A percentile compares a stretch with the other conserved stretches of the same genome.
phyloP scores from a whole-genome alignment of 1,140 invertebrate genomes.

The Brachionus koreanus region DNA sequence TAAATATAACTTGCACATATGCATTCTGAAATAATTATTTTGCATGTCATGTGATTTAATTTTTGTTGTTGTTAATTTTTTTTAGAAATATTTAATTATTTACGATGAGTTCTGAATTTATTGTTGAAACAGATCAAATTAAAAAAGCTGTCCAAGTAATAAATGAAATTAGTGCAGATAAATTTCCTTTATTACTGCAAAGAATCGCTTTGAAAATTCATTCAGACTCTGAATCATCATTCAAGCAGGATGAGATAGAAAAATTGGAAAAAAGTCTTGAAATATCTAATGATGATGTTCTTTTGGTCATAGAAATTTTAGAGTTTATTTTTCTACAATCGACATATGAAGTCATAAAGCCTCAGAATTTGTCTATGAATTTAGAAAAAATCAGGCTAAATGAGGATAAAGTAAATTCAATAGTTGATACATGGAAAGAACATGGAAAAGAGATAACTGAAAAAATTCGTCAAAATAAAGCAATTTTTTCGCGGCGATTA shows the following conservation, averaged over 20 bases:
- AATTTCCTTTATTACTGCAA: slow-evolving; percentile 9
- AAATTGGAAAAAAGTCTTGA: slow-evolving; percentile 22
- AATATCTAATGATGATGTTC: not conserved
- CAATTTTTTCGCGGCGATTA: slow-evolving; percentile 6
- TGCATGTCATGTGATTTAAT: not conserved
- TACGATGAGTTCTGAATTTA: slow-evolving; percentile 21
- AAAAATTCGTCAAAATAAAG: slow-evolving; percentile 33
- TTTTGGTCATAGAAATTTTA: slow-evolving; percentile 19
- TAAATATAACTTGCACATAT: not conserved
- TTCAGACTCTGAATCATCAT: not conserved
- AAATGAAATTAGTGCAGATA: slow-evolving; percentile 1
- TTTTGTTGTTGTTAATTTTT: not conserved
- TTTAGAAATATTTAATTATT: not conserved
- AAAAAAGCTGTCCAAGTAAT: slow-evolving; percentile 17
- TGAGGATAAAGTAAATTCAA: not conserved
- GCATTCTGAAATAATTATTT: not conserved
- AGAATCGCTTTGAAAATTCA: slow-evolving; percentile 26
- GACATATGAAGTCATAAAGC: slow-evolving; percentile 27
- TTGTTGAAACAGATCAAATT: slow-evolving; percentile 30
- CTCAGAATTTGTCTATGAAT: not conserved
- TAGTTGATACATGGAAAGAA: slow-evolving; percentile 3
- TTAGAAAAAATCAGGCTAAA: not conserved
- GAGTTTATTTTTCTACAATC: slow-evolving; percentile 39
- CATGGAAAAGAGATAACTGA: slow-evolving; percentile 32
- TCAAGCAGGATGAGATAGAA: not conserved